Percentiles rank a stretch among this genome's conserved stretches.
These are phyloP conservation scores for Catostomus latipinnis DNA, from an alignment of 2,797 vertebrate genomes.

Conservation along the genomic window DNA sequence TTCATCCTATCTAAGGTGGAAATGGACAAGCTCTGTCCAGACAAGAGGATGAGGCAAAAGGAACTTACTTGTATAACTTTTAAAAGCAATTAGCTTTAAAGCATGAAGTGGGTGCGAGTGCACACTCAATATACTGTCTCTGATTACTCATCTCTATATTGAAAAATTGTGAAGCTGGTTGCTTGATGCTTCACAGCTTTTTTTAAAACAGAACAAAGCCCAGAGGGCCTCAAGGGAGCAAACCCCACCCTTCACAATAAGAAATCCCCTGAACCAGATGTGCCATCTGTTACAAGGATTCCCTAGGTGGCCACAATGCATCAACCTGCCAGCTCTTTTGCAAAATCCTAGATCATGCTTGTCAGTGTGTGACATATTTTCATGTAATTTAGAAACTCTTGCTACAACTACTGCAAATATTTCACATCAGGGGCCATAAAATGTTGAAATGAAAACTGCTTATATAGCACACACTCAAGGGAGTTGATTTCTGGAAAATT, in stretches of 20 bases:
- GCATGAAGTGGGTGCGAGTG: constrained; percentile 23
- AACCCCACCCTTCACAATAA: constrained; percentile 6
- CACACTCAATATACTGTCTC: not conserved
- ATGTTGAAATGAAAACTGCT: not conserved
- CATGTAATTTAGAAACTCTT: constrained; percentile 14
- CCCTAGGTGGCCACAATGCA: constrained; percentile 8
- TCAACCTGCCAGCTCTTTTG: constrained; percentile 6
- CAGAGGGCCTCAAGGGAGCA: not conserved
- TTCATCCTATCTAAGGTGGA: constrained; percentile 17
- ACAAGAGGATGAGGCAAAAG: not conserved
- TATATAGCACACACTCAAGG: not conserved
- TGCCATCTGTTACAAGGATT: not conserved
- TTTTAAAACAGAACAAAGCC: not conserved
- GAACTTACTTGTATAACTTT: constrained; percentile 33
- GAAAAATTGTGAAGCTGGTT: constrained; percentile 3
- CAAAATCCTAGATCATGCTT: constrained; percentile 20
- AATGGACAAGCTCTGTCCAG: constrained; percentile 28
- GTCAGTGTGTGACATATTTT: constrained; percentile 20
- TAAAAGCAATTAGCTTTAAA: constrained; percentile 31
- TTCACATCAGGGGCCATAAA: not conserved
- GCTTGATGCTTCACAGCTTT: constrained; percentile 11
- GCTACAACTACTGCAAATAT: constrained; percentile 19
- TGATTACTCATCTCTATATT: not conserved
- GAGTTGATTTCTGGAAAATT: constrained; percentile 2
- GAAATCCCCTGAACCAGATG: constrained; percentile 29